phyloP scores from a whole-genome alignment of 2,888 invertebrate genomes.

The Campoplex nolae region DNA sequence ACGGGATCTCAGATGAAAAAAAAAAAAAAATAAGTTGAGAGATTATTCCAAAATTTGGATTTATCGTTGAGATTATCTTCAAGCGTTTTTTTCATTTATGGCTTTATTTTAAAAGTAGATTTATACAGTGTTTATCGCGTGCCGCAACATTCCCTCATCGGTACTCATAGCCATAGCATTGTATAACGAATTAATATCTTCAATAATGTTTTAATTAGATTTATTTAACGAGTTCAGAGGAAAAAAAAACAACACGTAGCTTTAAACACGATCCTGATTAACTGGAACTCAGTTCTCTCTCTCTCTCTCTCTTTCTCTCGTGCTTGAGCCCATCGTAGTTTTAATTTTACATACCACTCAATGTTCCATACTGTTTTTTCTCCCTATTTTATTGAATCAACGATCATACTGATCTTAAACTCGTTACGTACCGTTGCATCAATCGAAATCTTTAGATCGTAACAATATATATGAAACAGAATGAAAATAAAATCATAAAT shows the following conservation, averaged over 20 bases:
- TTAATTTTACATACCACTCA: slow-evolving; percentile 9
- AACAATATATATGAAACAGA: slow-evolving; percentile 35
- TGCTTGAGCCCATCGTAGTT: slow-evolving; percentile 13
- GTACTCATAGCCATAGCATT: slow-evolving; percentile 63
- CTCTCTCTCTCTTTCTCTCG: slow-evolving; percentile 14
- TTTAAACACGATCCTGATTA: slow-evolving; percentile 40
- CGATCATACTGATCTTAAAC: slow-evolving; percentile 37
- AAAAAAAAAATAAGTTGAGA: slow-evolving; percentile 16
- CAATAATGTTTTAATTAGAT: slow-evolving; percentile 53
- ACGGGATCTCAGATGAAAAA: slow-evolving; percentile 9
- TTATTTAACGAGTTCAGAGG: slow-evolving; percentile 53
- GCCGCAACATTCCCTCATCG: slow-evolving; percentile 70
- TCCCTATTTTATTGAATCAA: slow-evolving; percentile 11
- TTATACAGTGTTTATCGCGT: slow-evolving; percentile 60
- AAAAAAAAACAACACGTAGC: slow-evolving; percentile 38
- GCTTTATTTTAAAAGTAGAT: slow-evolving; percentile 30
- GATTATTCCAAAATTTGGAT: slow-evolving; percentile 46
- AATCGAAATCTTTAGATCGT: slow-evolving; percentile 42
- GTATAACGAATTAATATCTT: slow-evolving; percentile 45
- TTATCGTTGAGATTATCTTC: slow-evolving; percentile 34
- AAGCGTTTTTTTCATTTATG: slow-evolving; percentile 14
- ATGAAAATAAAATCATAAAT: slow-evolving; percentile 69
- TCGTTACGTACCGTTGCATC: slow-evolving; percentile 46
- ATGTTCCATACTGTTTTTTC: slow-evolving; percentile 10
- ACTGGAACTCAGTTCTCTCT: slow-evolving; percentile 48